phyloP scores from a whole-genome alignment of 2,797 vertebrate genomes.

The Pitangus sulphuratus region DNA sequence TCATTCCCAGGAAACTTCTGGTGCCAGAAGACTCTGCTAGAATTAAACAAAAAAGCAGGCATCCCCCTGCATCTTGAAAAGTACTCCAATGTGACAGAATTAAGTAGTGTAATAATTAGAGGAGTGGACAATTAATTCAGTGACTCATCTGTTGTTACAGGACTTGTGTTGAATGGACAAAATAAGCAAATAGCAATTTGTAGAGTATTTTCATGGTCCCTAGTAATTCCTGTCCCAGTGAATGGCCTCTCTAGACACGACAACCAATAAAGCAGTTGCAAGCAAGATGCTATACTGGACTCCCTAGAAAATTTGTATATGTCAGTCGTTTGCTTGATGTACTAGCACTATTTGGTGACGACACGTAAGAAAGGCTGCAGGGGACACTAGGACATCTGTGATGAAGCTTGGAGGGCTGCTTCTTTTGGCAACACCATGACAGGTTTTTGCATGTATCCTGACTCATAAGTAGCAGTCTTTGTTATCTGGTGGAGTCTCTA shows the following conservation, averaged over 20 bases:
- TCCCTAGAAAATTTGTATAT: not conserved
- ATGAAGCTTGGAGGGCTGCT: not conserved
- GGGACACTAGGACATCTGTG: not conserved
- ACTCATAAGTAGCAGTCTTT: not conserved
- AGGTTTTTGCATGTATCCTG: not conserved
- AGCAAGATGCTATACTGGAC: not conserved
- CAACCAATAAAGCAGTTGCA: not conserved
- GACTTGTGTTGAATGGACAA: not conserved
- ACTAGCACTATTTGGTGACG: not conserved
- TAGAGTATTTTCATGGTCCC: not conserved
- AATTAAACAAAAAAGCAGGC: not conserved
- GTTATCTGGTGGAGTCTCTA: not conserved
- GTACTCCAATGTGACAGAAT: not conserved
- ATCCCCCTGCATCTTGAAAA: not conserved
- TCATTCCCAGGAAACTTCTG: constrained; percentile 13
- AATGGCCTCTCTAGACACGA: not conserved
- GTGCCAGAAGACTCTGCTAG: not conserved
- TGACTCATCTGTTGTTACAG: not conserved
- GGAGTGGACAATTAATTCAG: not conserved
- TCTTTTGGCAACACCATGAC: not conserved
- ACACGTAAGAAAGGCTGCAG: not conserved
- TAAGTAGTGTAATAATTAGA: not conserved
- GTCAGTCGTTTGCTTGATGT: not conserved
- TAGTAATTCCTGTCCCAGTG: not conserved
- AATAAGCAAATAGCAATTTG: not conserved